Percentiles rank a stretch among this genome's conserved stretches.
Conservation (phyloP, 64 coral and sea anemone species). For the Hydrozoanthus tunicans region DNA sequence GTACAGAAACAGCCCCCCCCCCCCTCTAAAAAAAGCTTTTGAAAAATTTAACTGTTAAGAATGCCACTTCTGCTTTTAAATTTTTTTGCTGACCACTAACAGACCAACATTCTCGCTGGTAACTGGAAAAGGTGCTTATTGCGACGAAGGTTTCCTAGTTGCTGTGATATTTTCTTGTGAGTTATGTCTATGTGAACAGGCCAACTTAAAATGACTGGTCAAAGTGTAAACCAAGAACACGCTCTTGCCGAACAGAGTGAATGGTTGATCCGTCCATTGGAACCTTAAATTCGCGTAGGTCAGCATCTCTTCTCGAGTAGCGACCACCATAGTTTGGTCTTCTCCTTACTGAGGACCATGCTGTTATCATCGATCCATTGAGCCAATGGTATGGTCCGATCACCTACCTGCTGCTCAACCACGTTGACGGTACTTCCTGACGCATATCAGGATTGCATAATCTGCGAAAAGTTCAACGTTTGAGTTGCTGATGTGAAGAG, state of each 20-base stretch:
- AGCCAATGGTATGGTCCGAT: conserved; percentile 22
- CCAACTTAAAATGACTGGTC: background rate
- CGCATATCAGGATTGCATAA: background rate
- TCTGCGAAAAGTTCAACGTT: background rate
- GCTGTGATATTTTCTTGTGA: conserved; percentile 1
- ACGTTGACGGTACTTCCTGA: conserved; percentile 7
- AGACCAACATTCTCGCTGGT: background rate
- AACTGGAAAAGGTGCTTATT: background rate
- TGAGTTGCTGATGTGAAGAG: conserved; percentile 14
- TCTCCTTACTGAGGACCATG: conserved; percentile 30
- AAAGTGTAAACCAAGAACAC: conserved; percentile 1
- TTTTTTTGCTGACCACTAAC: too few species aligned
- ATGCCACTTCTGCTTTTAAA: too few species aligned
- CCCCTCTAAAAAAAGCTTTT: too few species aligned
- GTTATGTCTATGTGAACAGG: background rate
- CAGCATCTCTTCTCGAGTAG: conserved; percentile 24
- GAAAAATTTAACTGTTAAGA: too few species aligned
- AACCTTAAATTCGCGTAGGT: conserved; percentile 25
- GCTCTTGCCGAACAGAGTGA: conserved; percentile 1
- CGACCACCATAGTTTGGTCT: conserved; percentile 48
- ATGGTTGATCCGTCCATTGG: conserved; percentile 8
- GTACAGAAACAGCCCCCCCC: too few species aligned
- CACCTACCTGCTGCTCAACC: conserved; percentile 25
- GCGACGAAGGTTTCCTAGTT: background rate
- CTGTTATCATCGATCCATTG: conserved; percentile 39